Base-by-base conservation (phyloP, 2,888 invertebrate genomes). In the Melanchra persicariae region DNA sequence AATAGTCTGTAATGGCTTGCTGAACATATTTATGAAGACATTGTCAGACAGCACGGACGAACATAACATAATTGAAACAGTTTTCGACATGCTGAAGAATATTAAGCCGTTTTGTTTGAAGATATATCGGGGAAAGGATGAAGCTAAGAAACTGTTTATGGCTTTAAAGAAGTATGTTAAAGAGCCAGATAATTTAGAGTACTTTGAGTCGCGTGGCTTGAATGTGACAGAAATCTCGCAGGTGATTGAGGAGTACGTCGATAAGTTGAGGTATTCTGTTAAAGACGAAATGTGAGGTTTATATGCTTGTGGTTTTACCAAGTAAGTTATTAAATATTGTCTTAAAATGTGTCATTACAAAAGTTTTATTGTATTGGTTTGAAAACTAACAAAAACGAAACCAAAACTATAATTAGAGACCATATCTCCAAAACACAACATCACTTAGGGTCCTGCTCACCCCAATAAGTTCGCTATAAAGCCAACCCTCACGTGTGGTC, bases 241-340 rank as follows among this genome's bases (percentile, higher is more conserved):
- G 0, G 72, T 90, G 30, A 63, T 95, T 47, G 81, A 88, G n/a
- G 90, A 91, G 12, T 94, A 91, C 63, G 70, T 88, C 0, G 72
- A 80, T 0, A 87, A 88, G n/a, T 65, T 92, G 57, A 89, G 84
- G 49, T 34, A 40, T n/a, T n/a, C 59, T 19, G 40, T 69, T 12
- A 92, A 90, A 70, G 91, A 92, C 40, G 95, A 95, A 72, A 90
- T 94, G 70, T 94, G 87, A 87, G 58, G 4, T 49, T 62, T 34
- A 17, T 37, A 47, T 66, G 24, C 22, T 30, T 19, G 0, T 24
- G 24, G 7, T 60, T 58, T 19, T n/a, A 12, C 1, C 60, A 73
- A 52, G 10, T 26, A 79, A 24, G 4, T 47, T 43, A 22, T 6
- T 47, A 12, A 59, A 9, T 72, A 63, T 1, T 57, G 17, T 61